Conservation (phyloP, 2,113 vertebrate genomes). For the Montifringilla adamsi region DNA sequence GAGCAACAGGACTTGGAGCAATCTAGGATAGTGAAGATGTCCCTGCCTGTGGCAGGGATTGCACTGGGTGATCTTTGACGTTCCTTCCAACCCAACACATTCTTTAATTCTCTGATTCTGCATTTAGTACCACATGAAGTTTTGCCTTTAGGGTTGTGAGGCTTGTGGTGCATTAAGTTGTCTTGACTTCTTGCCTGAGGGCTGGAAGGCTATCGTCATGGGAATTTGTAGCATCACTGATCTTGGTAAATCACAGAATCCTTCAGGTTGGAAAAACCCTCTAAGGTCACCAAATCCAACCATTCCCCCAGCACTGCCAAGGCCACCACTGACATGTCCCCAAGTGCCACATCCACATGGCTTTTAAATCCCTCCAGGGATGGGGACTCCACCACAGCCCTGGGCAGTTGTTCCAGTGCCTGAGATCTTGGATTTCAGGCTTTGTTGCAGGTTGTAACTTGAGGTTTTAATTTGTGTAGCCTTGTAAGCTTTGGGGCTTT, state of each 20-base stretch:
- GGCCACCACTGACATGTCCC: background rate
- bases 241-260: background rate
- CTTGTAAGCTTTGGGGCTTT: background rate
- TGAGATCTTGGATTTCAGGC: background rate
- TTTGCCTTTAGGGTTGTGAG: background rate
- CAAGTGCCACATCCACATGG: background rate
- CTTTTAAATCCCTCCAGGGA: background rate
- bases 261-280: background rate
- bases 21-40: rapidly evolving
- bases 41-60: background rate
- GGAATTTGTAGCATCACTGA: background rate
- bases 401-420: background rate
- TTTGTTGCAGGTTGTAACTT: background rate
- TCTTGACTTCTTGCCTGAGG: background rate
- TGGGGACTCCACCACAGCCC: background rate
- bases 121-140: rapidly evolving
- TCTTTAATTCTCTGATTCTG: background rate
- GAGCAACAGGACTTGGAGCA: background rate
- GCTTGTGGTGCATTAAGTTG: background rate
- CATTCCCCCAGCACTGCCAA: no score
- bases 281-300: background rate
- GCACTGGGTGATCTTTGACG: background rate
- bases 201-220: background rate
- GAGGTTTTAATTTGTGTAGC: background rate
- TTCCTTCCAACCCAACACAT: background rate